A percentile compares a stretch with the other conserved stretches of the same genome.
Conservation (phyloP, 2,888 invertebrate species). For the Calliopum simillimum region DNA sequence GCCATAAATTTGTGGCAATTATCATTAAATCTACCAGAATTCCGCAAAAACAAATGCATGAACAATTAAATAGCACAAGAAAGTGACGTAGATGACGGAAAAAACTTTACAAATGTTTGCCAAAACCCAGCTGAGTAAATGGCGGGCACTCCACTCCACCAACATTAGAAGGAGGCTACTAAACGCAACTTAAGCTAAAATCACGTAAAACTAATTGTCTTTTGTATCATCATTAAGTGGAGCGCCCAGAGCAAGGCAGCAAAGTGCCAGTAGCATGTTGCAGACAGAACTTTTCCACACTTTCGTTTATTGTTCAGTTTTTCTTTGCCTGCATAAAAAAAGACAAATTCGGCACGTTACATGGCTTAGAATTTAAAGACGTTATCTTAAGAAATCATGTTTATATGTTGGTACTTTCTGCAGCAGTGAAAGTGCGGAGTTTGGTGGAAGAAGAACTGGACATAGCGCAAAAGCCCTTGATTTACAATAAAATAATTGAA, state of each 20-base stretch:
- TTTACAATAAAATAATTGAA: no score
- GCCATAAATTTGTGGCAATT: constrained; percentile 15
- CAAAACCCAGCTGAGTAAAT: not conserved
- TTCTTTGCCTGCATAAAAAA: no score
- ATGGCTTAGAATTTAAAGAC: no score
- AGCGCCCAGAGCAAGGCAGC: not conserved
- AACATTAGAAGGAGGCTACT: constrained; percentile 5
- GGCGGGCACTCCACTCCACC: constrained; percentile 1
- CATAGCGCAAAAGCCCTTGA: no score
- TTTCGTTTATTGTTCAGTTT: no score
- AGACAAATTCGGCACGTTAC: no score
- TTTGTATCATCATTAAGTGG: constrained; percentile 22
- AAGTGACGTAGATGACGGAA: not conserved
- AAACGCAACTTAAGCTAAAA: constrained; percentile 20
- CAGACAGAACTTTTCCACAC: no score
- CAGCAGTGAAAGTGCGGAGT: no score
- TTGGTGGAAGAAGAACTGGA: no score
- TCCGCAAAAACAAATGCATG: not conserved
- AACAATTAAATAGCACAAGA: not conserved
- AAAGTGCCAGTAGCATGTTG: no score
- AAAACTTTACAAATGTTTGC: constrained; percentile 4
- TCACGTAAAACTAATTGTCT: constrained; percentile 26
- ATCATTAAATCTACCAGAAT: constrained; percentile 19
- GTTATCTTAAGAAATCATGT: no score
- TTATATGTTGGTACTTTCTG: no score